Conservation (phyloP, 2,888 invertebrate species). For the Tipula helvola region DNA sequence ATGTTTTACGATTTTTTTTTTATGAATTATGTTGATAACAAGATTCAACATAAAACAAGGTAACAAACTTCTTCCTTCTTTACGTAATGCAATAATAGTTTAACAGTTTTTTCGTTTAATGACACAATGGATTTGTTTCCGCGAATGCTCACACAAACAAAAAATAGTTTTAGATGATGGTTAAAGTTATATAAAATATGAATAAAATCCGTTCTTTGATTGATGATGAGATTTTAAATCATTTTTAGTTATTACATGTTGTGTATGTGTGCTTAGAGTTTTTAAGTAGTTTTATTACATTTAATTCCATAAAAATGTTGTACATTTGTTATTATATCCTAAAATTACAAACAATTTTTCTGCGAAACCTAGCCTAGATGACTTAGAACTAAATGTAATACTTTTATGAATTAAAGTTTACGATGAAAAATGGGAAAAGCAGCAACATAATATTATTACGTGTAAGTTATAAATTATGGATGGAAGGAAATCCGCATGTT, state of each 20-base stretch:
- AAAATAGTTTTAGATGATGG: not conserved
- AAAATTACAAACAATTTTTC: too few relatives aligned
- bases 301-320: too few relatives aligned
- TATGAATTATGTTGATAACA: not conserved
- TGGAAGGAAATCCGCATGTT: not conserved
- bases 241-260: not conserved
- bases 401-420: too few relatives aligned
- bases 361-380: too few relatives aligned
- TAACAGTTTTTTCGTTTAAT: not conserved
- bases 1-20: not conserved
- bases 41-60: not conserved
- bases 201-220: not conserved
- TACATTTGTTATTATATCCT: too few relatives aligned
- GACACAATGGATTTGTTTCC: not conserved
- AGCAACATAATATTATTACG: too few relatives aligned
- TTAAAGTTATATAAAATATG: not conserved
- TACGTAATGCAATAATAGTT: not conserved
- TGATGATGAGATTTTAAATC: not conserved
- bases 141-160: not conserved
- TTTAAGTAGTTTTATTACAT: too few relatives aligned
- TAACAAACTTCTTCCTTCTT: not conserved
- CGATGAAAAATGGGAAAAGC: too few relatives aligned
- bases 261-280: too few relatives aligned
- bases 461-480: not conserved
- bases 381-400: too few relatives aligned